Base-by-base conservation (phyloP, 1,140 invertebrate species). In the Cephus cinctus region DNA sequence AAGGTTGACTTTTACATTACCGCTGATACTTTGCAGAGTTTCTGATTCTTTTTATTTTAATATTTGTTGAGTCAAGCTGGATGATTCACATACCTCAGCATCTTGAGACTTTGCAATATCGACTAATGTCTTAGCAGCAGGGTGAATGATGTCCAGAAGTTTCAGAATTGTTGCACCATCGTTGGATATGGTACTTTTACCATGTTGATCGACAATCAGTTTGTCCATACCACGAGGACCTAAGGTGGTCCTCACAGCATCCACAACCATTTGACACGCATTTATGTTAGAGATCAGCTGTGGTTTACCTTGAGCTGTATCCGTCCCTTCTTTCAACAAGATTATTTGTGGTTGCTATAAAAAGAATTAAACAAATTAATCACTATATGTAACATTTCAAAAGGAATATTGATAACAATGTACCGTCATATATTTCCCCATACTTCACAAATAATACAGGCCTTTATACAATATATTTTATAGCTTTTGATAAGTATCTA, bases 181-280 rank as follows among this genome's bases (percentile, higher is more conserved):
- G 74, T 99, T 99, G 1, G 97, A 99, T 60, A 99, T 98, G 1
- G 95, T 96, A 1, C 93, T 87, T 73, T 93, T 94, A 2, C 94
- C 89, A 57, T 84, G 84, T 45, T 80, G 77, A 71, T 96, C 88
- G 2, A 99, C 94, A 63, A 99, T 98, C 16, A 99, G 80, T 75
- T 99, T 99, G 74, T 99, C 98, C 96, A 99, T 98, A 23, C 98
- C 98, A 22, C 97, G 83, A 34, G 98, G 98, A 48, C 98, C 98
- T 6, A 99, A 78, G 2, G 98, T 99, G 12, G 98, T 98, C 32
- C 95, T 83, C 21, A 95, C 90, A 42, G 95, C 91, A 82, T 99
- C 97, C 14, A 93, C 92, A 34, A 99, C 88, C 8, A 88, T 82
- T 77, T 95, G 90, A 72, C 98, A 99, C n/a, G 98, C 98, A 87